phyloP scores from a whole-genome alignment of 1,140 invertebrate species.

The Eueides isabella region DNA sequence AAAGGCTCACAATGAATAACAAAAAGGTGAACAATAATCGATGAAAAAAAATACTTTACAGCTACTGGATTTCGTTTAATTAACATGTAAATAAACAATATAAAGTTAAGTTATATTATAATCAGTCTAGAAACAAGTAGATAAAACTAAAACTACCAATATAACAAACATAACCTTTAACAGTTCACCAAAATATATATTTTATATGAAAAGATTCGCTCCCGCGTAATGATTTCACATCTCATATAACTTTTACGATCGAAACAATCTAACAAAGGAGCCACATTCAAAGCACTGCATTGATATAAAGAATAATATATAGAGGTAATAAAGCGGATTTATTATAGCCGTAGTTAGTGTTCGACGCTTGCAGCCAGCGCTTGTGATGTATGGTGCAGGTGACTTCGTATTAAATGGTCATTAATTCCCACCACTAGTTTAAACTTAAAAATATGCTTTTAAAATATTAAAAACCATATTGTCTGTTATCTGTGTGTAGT shows the following conservation, averaged over 20 bases:
- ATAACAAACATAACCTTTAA: background rate
- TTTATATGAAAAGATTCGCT: background rate
- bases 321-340: constrained; percentile 40
- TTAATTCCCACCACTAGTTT: background rate
- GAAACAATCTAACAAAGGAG: constrained; percentile 27
- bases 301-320: constrained; percentile 38
- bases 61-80: too few species aligned
- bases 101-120: background rate
- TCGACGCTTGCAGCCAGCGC: background rate
- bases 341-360: constrained; percentile 41
- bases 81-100: too few species aligned
- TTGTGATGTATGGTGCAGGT: background rate
- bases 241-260: constrained; percentile 18
- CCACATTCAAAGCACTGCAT: constrained; percentile 18
- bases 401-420: background rate
- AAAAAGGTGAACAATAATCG: too few species aligned
- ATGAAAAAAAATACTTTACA: too few species aligned
- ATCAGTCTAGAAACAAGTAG: background rate
- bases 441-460: background rate
- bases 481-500: background rate
- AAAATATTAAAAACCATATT: background rate
- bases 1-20: too few species aligned
- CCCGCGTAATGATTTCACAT: constrained; percentile 16
- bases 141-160: background rate
- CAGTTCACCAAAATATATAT: background rate